Evolutionary conservation across 2,797 vertebrate genomes (phyloP), one percentile per base, ranked within the genome.

Genomic region (Eulemur coronatus): DNA sequence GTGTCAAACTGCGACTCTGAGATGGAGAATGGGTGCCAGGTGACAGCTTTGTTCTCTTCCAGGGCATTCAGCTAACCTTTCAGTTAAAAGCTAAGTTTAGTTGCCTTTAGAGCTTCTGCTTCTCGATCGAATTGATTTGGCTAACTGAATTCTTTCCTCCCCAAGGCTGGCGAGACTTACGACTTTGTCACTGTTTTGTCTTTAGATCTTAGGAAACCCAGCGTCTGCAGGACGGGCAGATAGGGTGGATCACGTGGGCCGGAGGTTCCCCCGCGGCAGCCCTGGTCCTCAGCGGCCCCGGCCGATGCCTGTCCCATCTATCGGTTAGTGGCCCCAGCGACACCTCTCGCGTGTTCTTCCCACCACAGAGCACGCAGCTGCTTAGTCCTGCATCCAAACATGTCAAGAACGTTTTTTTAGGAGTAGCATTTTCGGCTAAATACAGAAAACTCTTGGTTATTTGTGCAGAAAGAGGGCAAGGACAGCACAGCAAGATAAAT

Each of bases 121-220:
- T 98, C 94, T 88, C 28, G 96, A 76, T 50, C 70, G 96, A 95
- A 88, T 96, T 98, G 96, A 96, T 84, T 95, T 95, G 97, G 96
- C 96, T 24, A 5, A 65, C 86, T 76, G 43, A 1, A 4, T 18
- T 69, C 93, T 61, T 28, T 55, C 0, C 46, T 24, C 7, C 50
- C 65, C 75, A 1, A 2, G 9, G 79, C 52, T 4, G 35, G 2
- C 11, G 50, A 70, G 79, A 70, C 97, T 98, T 30, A 92, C 50
- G 4, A 89, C 84, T 20, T 10, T 88, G 35, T 82, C 84, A 28
- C 82, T 97, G 89, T 97, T 98, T 98, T 98, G 97, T 98, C 98
- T 98, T 98, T 98, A 99, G 99, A 99, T 99, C 98, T 98, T 99
- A 99, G 99, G 99, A 95, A 99, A 99, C 98, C 99, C 99, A 4